Conservation (phyloP, 1,140 invertebrate genomes). For the Aphidius ervi region DNA sequence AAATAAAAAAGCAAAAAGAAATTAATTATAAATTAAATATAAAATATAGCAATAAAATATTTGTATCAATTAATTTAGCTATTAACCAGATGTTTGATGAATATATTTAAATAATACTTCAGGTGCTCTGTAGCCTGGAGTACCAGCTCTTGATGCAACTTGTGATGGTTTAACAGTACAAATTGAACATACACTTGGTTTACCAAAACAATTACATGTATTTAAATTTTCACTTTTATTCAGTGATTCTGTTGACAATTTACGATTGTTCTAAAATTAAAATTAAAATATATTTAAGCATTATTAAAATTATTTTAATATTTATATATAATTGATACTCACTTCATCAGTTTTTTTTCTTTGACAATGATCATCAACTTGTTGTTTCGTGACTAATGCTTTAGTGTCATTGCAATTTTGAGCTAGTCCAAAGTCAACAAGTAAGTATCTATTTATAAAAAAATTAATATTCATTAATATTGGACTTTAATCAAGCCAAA, state of each 20-base stretch:
- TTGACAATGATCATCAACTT: constrained; percentile 26
- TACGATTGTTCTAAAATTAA: constrained; percentile 37
- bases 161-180: constrained; percentile 60
- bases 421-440: constrained; percentile 89
- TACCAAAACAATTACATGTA: constrained; percentile 63
- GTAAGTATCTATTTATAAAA: constrained; percentile 55
- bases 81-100: constrained; percentile 67
- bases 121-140: constrained; percentile 84
- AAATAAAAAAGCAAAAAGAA: constrained; percentile 19
- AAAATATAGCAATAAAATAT: neutral
- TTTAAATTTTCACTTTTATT: constrained; percentile 31
- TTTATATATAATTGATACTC: constrained; percentile 8
- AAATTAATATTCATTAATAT: neutral
- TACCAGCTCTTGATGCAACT: constrained; percentile 77
- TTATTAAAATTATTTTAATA: constrained; percentile 17
- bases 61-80: neutral
- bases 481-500: neutral
- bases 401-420: constrained; percentile 53
- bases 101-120: constrained; percentile 79
- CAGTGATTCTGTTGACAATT: constrained; percentile 26
- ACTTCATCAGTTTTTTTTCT: constrained; percentile 44
- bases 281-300: neutral
- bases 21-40: neutral
- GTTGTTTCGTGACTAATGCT: constrained; percentile 24
- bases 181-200: constrained; percentile 60